phyloP scores from a whole-genome alignment of 2,888 invertebrate genomes.

The Oegoconia quadripuncta region DNA sequence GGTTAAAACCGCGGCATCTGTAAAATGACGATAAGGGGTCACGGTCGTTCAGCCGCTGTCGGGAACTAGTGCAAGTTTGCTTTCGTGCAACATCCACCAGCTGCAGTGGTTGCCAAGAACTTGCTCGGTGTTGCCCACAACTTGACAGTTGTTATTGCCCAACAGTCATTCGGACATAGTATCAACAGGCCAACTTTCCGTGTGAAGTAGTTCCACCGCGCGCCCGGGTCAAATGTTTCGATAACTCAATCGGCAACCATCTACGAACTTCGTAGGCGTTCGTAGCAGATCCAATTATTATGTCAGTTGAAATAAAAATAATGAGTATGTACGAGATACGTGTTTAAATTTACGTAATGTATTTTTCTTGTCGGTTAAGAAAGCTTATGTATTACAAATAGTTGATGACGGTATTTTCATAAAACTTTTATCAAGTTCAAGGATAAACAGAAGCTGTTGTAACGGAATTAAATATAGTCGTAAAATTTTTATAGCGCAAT shows the following conservation, averaged over 20 bases:
- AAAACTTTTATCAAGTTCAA: constrained; percentile 10
- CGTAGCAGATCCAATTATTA: constrained; percentile 30
- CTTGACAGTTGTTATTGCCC: constrained; percentile 21
- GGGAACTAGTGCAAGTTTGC: constrained; percentile 32
- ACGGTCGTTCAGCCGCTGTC: constrained; percentile 35
- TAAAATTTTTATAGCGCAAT: neutral
- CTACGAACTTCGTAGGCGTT: constrained; percentile 41
- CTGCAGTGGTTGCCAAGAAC: constrained; percentile 11
- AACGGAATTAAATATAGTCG: neutral
- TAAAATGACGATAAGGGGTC: constrained; percentile 45
- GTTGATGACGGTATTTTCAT: constrained; percentile 15
- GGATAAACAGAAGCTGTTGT: constrained; percentile 9
- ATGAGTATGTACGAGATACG: neutral
- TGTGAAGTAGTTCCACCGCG: constrained; percentile 7
- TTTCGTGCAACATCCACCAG: constrained; percentile 20
- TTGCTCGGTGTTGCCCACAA: constrained; percentile 10
- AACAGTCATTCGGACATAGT: constrained; percentile 13
- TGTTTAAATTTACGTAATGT: neutral
- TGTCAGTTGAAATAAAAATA: neutral
- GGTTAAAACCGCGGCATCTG: constrained; percentile 19
- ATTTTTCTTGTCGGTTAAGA: neutral
- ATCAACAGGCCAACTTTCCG: constrained; percentile 22
- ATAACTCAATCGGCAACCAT: constrained; percentile 13
- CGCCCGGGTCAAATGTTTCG: constrained; percentile 11
- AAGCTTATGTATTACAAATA: constrained; percentile 1